Conservation (phyloP, 2,797 vertebrate genomes). For the Enteromius paludinosus region DNA sequence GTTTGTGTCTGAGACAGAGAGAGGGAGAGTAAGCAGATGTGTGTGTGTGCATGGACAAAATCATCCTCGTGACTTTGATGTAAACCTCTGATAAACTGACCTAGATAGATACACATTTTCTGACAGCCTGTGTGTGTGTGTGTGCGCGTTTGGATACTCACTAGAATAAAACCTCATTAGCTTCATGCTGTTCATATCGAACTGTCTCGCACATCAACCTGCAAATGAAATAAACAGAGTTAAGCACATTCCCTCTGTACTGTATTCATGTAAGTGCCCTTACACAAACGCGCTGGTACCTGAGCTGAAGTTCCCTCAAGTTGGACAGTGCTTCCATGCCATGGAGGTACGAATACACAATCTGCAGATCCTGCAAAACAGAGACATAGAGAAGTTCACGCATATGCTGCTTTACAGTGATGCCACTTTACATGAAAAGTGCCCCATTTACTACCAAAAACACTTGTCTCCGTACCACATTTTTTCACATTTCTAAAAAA, state of each 20-base stretch:
- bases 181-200: slow-evolving; percentile 87
- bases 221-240: slow-evolving; percentile 63
- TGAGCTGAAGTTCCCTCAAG: slow-evolving; percentile 86
- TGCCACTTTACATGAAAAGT: background rate
- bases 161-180: slow-evolving; percentile 89
- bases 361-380: slow-evolving; percentile 84
- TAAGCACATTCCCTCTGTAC: background rate
- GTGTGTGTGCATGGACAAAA: background rate
- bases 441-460: background rate
- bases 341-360: slow-evolving; percentile 88
- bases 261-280: background rate
- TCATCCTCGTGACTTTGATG: slow-evolving; percentile 33
- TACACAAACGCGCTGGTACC: slow-evolving; percentile 66
- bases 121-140: slow-evolving; percentile 15
- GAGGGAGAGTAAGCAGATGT: slow-evolving; percentile 18
- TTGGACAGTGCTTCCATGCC: slow-evolving; percentile 90
- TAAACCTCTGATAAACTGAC: slow-evolving; percentile 51
- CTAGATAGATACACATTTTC: slow-evolving; percentile 36
- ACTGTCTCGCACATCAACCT: slow-evolving; percentile 90
- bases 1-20: slow-evolving; percentile 19
- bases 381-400: background rate
- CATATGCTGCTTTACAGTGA: background rate
- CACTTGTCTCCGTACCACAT: background rate
- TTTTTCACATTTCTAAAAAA: background rate
- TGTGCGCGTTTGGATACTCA: slow-evolving; percentile 71